These are phyloP conservation scores for Salvator merianae DNA, from an alignment of 2,113 vertebrate species.

Conservation along the genomic window DNA sequence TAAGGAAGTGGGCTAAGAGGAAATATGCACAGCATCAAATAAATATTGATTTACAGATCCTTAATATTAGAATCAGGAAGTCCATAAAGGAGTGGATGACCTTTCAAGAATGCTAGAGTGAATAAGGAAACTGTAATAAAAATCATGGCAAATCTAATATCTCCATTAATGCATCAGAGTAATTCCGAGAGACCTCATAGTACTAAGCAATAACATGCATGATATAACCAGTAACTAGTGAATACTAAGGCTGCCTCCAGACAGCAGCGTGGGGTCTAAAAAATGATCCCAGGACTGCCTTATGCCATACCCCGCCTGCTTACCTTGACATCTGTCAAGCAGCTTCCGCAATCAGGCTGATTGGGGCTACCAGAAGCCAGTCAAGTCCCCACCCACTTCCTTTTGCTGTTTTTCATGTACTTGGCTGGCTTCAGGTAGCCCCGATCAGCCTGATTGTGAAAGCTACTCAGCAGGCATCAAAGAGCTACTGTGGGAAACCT, in stretches of 20 bases:
- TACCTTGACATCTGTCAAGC: too few species aligned
- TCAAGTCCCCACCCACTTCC: too few species aligned
- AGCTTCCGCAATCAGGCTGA: too few species aligned
- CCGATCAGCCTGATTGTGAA: too few species aligned
- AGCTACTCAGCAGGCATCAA: too few species aligned
- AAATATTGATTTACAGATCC: constrained; percentile 19
- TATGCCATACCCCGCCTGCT: too few species aligned
- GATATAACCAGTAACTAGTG: neutral
- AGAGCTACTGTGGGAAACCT: too few species aligned
- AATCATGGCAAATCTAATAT: neutral
- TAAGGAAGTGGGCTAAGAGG: constrained; percentile 12
- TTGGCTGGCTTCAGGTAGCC: too few species aligned
- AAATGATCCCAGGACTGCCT: too few species aligned
- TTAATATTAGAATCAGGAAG: constrained; percentile 19
- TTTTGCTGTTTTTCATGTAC: too few species aligned
- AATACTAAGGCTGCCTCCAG: neutral
- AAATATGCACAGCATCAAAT: constrained; percentile 1
- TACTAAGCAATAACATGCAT: neutral
- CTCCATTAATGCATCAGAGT: neutral
- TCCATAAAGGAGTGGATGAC: neutral
- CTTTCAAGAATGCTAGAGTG: neutral
- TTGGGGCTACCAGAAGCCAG: too few species aligned
- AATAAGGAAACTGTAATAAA: neutral
- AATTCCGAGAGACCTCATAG: neutral
- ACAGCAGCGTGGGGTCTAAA: too few species aligned